Evolutionary conservation across 2,888 invertebrate genomes (phyloP), one percentile per base, ranked within the genome.

Genomic region (Dasysyrphus albostriatus): DNA sequence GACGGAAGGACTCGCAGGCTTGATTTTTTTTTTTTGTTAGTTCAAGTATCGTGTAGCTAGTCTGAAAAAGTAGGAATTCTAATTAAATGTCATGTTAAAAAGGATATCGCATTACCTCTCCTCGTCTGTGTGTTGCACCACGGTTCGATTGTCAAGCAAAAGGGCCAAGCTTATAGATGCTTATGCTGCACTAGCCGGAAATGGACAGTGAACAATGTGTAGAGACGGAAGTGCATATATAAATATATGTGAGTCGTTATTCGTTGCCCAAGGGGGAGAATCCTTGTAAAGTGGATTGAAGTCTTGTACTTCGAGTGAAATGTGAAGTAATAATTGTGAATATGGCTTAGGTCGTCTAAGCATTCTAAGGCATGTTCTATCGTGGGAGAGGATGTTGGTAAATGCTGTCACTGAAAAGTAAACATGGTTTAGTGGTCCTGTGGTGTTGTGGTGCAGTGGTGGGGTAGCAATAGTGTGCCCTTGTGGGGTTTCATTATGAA

Each of bases 61-160:
- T 81, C 72, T 84, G 65, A 67, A 81, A 78, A 77, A 85, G 81
- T 77, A 74, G 85, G 63, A 85, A 85, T 82, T 85, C 85, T 82
- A 85, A 85, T 85, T 85, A 85, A 85, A 85, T 77, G 85, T 85
- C 82, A 77, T 85, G 85, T 85, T 79, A 76, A 78, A 85, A 82
- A 82, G 77, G 85, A 85, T 85, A 85, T 85, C 85, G 77, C 77
- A 85, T 85, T 85, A 85, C 85, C 81, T 81, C 73, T 37, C 61
- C 29, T 49, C 16, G 49, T 67, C 34, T 51, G 69, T 69, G 19
- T 34, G 54, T 54, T 72, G 47, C 51, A 67, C 39, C 39, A 61
- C 54, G 63, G 61, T 65, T 80, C 72, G 65, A 72, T 61, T 70
- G 80, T 69, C 44, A 69, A 24, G 19, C 49, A 49, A 75, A 54